phyloP scores from a whole-genome alignment of 2,797 vertebrate genomes.

The Crax fasciolata region DNA sequence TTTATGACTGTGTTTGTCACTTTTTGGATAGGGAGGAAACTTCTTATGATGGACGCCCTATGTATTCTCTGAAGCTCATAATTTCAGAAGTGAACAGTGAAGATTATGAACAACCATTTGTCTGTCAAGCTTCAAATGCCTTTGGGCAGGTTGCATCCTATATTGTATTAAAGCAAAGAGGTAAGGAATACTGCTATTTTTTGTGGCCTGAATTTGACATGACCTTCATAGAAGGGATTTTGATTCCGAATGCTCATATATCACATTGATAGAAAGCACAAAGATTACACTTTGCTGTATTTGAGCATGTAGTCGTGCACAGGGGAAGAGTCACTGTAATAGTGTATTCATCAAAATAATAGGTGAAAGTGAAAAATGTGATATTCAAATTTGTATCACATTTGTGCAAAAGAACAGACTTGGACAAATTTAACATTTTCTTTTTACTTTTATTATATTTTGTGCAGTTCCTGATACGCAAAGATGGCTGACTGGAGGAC shows the following conservation, averaged over 20 bases:
- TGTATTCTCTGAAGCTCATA: slow-evolving; percentile 73
- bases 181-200: slow-evolving; percentile 56
- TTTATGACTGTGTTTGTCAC: neutral
- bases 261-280: neutral
- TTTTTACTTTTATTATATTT: neutral
- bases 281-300: neutral
- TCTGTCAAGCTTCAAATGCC: slow-evolving; percentile 72
- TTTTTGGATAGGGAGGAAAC: slow-evolving; percentile 43
- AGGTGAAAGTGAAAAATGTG: neutral
- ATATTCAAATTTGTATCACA: neutral
- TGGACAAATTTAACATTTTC: neutral
- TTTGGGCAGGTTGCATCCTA: slow-evolving; percentile 74
- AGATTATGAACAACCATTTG: slow-evolving; percentile 79
- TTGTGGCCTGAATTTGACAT: neutral
- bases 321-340: neutral
- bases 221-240: neutral
- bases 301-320: neutral
- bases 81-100: slow-evolving; percentile 80
- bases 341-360: neutral
- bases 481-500: slow-evolving; percentile 75
- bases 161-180: slow-evolving; percentile 71
- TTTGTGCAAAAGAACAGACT: neutral
- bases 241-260: neutral
- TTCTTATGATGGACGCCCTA: neutral
- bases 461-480: slow-evolving; percentile 81